Evolutionary conservation across 2,888 invertebrate species (phyloP).

Genomic region (Scaptomyza polygonia): DNA sequence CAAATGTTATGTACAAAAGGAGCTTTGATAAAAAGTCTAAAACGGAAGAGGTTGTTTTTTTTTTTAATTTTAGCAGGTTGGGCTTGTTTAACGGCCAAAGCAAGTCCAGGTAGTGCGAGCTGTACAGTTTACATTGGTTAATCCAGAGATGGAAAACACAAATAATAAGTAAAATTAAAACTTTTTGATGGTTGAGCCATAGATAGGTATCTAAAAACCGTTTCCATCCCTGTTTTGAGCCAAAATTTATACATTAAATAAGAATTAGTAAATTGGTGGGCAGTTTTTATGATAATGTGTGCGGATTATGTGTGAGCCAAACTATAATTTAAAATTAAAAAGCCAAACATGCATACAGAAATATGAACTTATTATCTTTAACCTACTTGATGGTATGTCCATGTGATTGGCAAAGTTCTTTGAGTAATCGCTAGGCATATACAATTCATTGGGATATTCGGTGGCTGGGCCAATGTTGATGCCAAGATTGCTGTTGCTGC

Average conservation of each 20-base stretch:
- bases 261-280: conserved; percentile 31
- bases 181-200: neutral
- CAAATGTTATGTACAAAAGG: conserved; percentile 65
- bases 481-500: conserved; percentile 33
- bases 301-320: conserved; percentile 15
- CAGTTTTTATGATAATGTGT: conserved; percentile 26
- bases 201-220: neutral
- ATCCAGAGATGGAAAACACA: conserved; percentile 50
- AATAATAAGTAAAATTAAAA: neutral
- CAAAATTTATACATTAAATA: conserved; percentile 1
- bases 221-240: conserved; percentile 47
- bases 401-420: conserved; percentile 84
- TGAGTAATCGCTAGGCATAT: conserved; percentile 82
- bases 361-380: conserved; percentile 8
- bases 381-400: conserved; percentile 85
- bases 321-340: conserved; percentile 12
- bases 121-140: conserved; percentile 24
- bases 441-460: conserved; percentile 84
- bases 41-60: conserved; percentile 11
- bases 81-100: conserved; percentile 13
- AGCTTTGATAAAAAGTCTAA: conserved; percentile 27
- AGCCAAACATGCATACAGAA: conserved; percentile 52
- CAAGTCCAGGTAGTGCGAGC: conserved; percentile 15
- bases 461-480: conserved; percentile 51
- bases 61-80: neutral